Percentiles rank a stretch among this genome's conserved stretches.
Conservation (phyloP, 2,888 invertebrate genomes). For the Herminia tarsipennalis region DNA sequence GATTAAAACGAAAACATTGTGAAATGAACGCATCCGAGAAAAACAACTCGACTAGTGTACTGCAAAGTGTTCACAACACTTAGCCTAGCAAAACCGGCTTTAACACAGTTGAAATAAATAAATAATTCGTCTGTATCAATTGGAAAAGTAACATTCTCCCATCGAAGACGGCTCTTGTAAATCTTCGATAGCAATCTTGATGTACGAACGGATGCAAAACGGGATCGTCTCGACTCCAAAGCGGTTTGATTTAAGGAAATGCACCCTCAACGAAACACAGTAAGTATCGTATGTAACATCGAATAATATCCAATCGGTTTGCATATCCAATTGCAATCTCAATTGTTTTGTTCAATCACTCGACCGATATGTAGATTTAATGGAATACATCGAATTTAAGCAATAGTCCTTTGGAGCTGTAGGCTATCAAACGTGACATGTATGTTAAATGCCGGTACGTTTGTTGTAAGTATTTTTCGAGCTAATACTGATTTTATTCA, state of each 20-base stretch:
- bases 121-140: constrained; percentile 71
- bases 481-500: not conserved
- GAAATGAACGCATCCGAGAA: not conserved
- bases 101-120: constrained; percentile 64
- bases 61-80: constrained; percentile 33
- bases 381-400: constrained; percentile 50
- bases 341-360: constrained; percentile 69
- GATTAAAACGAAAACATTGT: not conserved
- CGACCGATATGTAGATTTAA: constrained; percentile 55
- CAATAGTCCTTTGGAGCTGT: constrained; percentile 23
- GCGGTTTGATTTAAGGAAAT: constrained; percentile 80
- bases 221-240: constrained; percentile 64
- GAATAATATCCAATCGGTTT: constrained; percentile 56
- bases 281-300: constrained; percentile 56
- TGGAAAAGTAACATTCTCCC: constrained; percentile 65
- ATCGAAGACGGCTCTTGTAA: constrained; percentile 80
- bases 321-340: constrained; percentile 70
- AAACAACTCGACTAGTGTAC: not conserved
- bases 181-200: constrained; percentile 85
- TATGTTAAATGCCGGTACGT: constrained; percentile 21
- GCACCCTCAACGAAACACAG: constrained; percentile 42
- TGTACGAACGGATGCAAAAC: constrained; percentile 85
- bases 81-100: constrained; percentile 38
- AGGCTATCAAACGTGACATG: constrained; percentile 25
- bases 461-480: too few species aligned